Percentiles rank a stretch among this genome's conserved stretches.
Conservation (phyloP, 2,113 vertebrate species). For the Prunella himalayana region DNA sequence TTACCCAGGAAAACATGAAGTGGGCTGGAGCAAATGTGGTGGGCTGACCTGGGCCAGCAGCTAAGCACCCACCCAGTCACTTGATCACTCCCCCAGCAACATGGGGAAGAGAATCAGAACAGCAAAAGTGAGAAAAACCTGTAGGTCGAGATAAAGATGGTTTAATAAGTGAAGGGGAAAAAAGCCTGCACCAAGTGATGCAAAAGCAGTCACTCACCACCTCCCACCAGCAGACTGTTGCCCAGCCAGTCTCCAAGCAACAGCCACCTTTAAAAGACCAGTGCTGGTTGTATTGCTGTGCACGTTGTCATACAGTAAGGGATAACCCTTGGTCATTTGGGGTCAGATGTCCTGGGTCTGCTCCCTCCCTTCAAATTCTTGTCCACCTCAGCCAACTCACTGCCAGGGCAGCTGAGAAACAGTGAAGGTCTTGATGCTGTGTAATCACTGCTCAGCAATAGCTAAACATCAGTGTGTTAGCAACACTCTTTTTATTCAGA, state of each 20-base stretch:
- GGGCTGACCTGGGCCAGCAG: neutral
- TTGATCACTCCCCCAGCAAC: neutral
- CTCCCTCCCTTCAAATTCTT: neutral
- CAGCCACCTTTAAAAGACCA: neutral
- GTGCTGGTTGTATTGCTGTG: neutral
- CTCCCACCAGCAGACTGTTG: conserved; percentile 25
- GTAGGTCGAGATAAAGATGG: neutral
- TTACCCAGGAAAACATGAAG: neutral
- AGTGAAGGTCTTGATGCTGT: neutral
- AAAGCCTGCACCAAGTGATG: neutral
- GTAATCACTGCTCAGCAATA: neutral
- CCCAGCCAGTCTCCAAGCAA: conserved; percentile 22
- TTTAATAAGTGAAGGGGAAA: neutral
- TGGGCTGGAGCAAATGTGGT: neutral
- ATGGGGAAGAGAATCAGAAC: neutral
- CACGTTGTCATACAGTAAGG: neutral
- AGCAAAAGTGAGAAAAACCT: neutral
- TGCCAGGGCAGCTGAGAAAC: neutral
- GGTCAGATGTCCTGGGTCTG: neutral
- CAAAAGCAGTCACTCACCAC: neutral
- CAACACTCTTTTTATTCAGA: neutral
- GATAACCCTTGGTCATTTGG: neutral
- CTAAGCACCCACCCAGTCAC: neutral
- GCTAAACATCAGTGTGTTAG: neutral
- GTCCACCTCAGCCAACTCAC: neutral